Evolutionary conservation across 2,113 vertebrate species (phyloP).

Genomic region (Labeo rohita): DNA sequence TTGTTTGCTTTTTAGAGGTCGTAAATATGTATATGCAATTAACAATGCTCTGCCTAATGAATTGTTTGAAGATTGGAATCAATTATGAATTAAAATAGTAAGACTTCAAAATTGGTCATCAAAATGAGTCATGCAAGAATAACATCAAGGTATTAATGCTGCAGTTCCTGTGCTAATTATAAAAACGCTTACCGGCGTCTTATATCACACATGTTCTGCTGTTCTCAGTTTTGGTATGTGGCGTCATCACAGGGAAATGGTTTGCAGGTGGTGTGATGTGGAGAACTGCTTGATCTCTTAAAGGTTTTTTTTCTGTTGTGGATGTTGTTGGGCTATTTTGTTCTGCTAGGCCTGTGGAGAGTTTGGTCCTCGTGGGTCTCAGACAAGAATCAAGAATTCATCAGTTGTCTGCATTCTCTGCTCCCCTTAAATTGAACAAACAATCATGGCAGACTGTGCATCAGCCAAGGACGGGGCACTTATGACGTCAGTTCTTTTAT

Average conservation of each 20-base stretch:
- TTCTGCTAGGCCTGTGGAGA: not conserved
- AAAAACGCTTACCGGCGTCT: not conserved
- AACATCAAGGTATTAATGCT: constrained; percentile 34
- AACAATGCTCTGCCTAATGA: constrained; percentile 22
- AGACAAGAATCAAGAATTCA: not conserved
- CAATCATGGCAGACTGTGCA: not conserved
- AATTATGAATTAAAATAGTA: constrained; percentile 18
- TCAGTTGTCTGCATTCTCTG: not conserved
- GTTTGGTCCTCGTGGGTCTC: not conserved
- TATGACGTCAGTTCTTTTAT: not conserved
- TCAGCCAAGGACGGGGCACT: not conserved
- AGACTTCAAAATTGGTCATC: not conserved
- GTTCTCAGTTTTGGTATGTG: not conserved
- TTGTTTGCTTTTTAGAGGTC: constrained; percentile 22
- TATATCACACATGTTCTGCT: constrained; percentile 1
- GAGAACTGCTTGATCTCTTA: not conserved
- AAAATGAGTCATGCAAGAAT: not conserved
- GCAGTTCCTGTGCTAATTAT: constrained; percentile 17
- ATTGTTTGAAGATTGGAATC: constrained; percentile 13
- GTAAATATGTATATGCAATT: constrained; percentile 30
- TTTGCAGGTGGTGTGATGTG: constrained; percentile 16
- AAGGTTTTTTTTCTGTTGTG: not conserved
- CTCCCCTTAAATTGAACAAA: not conserved
- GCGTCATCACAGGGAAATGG: not conserved
- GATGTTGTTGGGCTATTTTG: not conserved